Evolutionary conservation across 2,797 vertebrate genomes (phyloP), one percentile per base, ranked within the genome.

Genomic region (Notolepis coatsorum): DNA sequence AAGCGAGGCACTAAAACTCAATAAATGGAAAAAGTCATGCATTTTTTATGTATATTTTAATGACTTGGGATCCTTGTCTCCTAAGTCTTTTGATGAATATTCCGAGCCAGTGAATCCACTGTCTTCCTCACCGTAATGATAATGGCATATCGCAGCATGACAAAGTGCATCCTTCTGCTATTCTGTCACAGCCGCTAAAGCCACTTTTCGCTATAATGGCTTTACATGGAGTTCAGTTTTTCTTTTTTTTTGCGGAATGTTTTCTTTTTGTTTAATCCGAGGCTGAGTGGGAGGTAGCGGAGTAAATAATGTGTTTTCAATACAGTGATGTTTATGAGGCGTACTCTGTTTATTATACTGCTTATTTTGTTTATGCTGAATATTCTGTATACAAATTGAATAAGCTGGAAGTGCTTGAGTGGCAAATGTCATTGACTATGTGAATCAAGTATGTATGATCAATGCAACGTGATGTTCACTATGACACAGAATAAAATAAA

Each of bases 21-120:
- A 71, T 47, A 77, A 78, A 79, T 73, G 61, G 84, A 82, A 58
- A 13, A 18, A 50, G 50, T 77, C 72, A 77, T 85, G 74, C 78
- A 80, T 77, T 72, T 80, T 73, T 84, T 42, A 84, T 79, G 69
- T 47, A 24, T 17, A 73, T 73, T 77, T 80, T 65, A 83, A 88
- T 80, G 65, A 76, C 59, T 72, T 15, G 65, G 67, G 64, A 81
- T 74, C 58, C 47, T 78, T 70, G 25, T 41, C 45, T 76, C n/a
- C n/a, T 57, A 75, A 78, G 23, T 28, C 43, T 51, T 57, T 71
- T 68, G 57, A 87, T 77, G 69, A 75, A 83, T 83, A 82, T 65
- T 79, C 61, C 71, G 75, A 49, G 51, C 66, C 74, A 71, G 53
- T 10, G 50, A 73, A 74, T 71, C 33, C 47, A 75, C 69, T 30